These are phyloP conservation scores for Neoaliturus tenellus DNA, from an alignment of 2,888 invertebrate genomes.

Conservation along the genomic window DNA sequence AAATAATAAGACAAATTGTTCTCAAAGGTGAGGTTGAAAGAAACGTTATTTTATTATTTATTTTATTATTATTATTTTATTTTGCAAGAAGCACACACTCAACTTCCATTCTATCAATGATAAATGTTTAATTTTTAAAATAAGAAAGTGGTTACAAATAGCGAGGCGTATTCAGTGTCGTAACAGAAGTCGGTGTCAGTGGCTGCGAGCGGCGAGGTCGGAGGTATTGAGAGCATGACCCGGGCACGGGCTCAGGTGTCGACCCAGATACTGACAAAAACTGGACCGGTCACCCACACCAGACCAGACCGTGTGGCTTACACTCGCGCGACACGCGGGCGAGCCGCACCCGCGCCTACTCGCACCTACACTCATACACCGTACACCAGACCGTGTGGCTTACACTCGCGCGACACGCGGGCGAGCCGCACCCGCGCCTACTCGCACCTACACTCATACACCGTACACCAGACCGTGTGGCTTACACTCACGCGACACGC, in stretches of 20 bases:
- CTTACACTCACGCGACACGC: neutral
- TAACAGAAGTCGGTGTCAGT: neutral
- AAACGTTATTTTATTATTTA: too few relatives aligned
- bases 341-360: too few relatives aligned
- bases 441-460: too few relatives aligned
- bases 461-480: neutral
- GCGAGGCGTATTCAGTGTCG: neutral
- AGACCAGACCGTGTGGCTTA: neutral
- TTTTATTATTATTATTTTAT: too few relatives aligned
- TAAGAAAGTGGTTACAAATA: too few relatives aligned
- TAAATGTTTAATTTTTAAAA: too few relatives aligned
- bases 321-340: neutral
- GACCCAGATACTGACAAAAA: conserved; percentile 26
- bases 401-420: neutral
- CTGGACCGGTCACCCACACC: conserved; percentile 3
- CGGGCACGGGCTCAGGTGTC: neutral
- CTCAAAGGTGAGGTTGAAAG: too few relatives aligned
- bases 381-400: neutral
- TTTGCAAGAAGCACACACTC: too few relatives aligned
- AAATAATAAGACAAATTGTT: too few relatives aligned
- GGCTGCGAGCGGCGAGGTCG: neutral
- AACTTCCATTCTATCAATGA: too few relatives aligned
- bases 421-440: too few relatives aligned
- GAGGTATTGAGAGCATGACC: conserved; percentile 17
- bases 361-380: too few relatives aligned